phyloP scores from a whole-genome alignment of 2,113 vertebrate species.

The Lepus europaeus region DNA sequence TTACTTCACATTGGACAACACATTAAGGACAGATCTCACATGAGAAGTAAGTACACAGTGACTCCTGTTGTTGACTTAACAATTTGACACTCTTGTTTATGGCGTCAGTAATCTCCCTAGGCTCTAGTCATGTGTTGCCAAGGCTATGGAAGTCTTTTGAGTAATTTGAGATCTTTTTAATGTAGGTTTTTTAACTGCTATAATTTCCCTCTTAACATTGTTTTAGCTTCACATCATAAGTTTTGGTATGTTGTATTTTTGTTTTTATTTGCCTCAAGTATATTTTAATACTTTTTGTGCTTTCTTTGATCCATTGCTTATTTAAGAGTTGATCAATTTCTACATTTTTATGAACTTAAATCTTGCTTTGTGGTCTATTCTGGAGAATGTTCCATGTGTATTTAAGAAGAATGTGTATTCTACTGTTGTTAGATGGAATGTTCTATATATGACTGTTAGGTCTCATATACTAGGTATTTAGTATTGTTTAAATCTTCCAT shows the following conservation, averaged over 20 bases:
- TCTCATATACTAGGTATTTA: not conserved
- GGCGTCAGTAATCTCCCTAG: no score
- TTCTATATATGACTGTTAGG: not conserved
- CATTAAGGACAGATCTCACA: no score
- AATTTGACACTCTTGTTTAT: no score
- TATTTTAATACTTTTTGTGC: not conserved
- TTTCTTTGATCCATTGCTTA: not conserved
- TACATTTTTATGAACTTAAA: not conserved
- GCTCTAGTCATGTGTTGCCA: no score
- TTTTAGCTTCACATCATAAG: not conserved
- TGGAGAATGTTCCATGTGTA: not conserved
- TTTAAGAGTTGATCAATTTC: not conserved
- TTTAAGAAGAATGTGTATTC: not conserved
- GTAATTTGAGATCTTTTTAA: conserved; percentile 8
- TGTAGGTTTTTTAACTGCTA: not conserved
- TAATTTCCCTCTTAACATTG: not conserved
- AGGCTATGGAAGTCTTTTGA: no score
- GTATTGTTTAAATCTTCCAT: not conserved
- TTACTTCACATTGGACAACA: no score
- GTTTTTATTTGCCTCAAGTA: not conserved
- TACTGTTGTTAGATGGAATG: not conserved
- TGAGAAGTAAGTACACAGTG: no score
- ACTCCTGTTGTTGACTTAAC: no score
- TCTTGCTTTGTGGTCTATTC: not conserved
- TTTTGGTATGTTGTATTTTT: not conserved